These are phyloP conservation scores for Cloeon dipterum DNA, from an alignment of 2,888 invertebrate species.

Conservation along the genomic window DNA sequence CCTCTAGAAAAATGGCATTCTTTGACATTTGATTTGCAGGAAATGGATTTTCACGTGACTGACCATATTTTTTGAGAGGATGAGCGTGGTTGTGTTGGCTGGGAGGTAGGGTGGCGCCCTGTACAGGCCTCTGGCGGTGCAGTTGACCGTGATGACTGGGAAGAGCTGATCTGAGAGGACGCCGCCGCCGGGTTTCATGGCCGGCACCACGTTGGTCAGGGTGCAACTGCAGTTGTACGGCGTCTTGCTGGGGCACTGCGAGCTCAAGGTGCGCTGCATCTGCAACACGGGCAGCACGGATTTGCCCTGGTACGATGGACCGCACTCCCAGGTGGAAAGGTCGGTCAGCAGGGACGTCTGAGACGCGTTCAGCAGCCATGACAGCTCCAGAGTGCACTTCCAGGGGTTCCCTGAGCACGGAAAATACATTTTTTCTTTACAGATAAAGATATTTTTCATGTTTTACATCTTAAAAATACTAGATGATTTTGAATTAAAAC, in stretches of 20 bases:
- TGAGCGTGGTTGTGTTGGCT: conserved; percentile 36
- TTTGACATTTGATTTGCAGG: no score
- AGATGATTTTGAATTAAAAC: neutral
- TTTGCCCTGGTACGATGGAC: conserved; percentile 31
- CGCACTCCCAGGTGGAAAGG: conserved; percentile 31
- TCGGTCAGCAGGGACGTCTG: conserved; percentile 27
- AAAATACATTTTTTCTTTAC: no score
- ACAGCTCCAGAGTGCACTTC: conserved; percentile 37
- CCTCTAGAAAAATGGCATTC: no score
- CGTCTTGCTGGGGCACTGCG: conserved; percentile 26
- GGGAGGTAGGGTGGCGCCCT: conserved; percentile 36
- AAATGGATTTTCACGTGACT: no score
- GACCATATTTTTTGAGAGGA: conserved; percentile 41
- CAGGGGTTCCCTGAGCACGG: conserved; percentile 34
- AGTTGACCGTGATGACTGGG: conserved; percentile 45
- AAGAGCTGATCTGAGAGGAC: neutral
- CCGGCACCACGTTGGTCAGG: conserved; percentile 36
- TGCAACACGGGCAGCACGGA: conserved; percentile 37
- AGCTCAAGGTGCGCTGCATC: conserved; percentile 28
- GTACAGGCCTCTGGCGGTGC: conserved; percentile 28
- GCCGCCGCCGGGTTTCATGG: conserved; percentile 14
- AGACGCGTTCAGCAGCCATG: conserved; percentile 34
- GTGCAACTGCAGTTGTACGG: conserved; percentile 29
- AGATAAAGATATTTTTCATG: neutral
- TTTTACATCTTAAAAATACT: neutral